Percentiles rank a stretch among this genome's conserved stretches.
phyloP scores from a whole-genome alignment of 2,797 vertebrate species.

The Gambusia yucatana region DNA sequence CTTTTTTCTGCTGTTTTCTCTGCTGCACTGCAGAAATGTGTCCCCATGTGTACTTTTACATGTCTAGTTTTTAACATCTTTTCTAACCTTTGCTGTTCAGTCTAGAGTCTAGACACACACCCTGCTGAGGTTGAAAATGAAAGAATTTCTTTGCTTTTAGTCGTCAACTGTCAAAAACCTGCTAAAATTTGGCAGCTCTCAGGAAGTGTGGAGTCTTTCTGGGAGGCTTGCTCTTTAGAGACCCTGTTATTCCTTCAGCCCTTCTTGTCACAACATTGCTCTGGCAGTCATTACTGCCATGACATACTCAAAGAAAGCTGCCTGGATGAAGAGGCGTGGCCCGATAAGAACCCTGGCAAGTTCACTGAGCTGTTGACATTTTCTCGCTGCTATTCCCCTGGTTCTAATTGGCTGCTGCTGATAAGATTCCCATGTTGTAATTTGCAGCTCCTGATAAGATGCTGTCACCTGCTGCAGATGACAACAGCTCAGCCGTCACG shows the following conservation, averaged over 20 bases:
- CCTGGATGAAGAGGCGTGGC: slow-evolving; percentile 59
- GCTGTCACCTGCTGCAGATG: slow-evolving; percentile 70
- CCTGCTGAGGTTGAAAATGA: slow-evolving; percentile 31
- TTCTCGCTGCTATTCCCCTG: slow-evolving; percentile 68
- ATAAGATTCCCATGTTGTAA: slow-evolving; percentile 80
- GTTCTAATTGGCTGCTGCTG: slow-evolving; percentile 72
- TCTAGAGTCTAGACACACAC: slow-evolving; percentile 14
- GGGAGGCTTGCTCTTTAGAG: slow-evolving; percentile 44
- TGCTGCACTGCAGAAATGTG: not conserved
- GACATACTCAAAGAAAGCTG: slow-evolving; percentile 52
- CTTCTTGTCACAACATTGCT: slow-evolving; percentile 56
- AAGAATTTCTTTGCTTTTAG: slow-evolving; percentile 25
- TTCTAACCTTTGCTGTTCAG: slow-evolving; percentile 20
- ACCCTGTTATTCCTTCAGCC: slow-evolving; percentile 41
- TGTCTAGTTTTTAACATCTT: slow-evolving; percentile 30
- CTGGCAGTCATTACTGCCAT: slow-evolving; percentile 36
- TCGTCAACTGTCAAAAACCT: slow-evolving; percentile 46
- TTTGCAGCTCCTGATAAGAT: slow-evolving; percentile 81
- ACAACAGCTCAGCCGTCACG: slow-evolving; percentile 54
- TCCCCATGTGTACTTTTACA: not conserved
- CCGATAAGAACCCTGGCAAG: slow-evolving; percentile 71
- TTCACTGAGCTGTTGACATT: slow-evolving; percentile 82
- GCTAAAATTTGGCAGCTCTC: slow-evolving; percentile 40
- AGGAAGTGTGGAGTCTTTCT: slow-evolving; percentile 36
- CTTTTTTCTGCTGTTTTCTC: not conserved